Evolutionary conservation across 35 echinoderm and acorn worm species (phyloP).

Genomic region (Chiridota heheva): DNA sequence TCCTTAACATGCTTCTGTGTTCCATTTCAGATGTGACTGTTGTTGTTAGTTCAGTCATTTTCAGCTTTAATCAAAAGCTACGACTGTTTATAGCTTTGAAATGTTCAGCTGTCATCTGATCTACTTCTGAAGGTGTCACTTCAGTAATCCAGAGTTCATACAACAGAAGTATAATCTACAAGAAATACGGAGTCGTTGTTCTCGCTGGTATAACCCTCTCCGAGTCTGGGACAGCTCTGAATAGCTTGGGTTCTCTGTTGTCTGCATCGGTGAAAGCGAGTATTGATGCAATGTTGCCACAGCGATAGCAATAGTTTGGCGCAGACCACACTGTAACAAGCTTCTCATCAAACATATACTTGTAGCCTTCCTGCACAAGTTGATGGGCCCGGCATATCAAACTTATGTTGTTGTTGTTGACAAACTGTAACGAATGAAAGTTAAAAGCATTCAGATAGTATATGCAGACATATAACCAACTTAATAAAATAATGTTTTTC

Average conservation of each 20-base stretch:
- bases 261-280: conserved; percentile 81
- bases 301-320: conserved; percentile 97
- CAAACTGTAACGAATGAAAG: conserved; percentile 70
- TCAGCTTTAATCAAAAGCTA: too few species aligned
- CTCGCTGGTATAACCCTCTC: conserved; percentile 90
- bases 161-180: too few species aligned
- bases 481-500: too few species aligned
- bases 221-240: conserved; percentile 85
- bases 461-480: too few species aligned
- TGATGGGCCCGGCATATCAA: conserved; percentile 97
- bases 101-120: too few species aligned
- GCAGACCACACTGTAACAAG: conserved; percentile 96
- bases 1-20: too few species aligned
- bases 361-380: conserved; percentile 97
- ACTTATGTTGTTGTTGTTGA: conserved; percentile 95
- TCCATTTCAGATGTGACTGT: too few species aligned
- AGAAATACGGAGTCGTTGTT: conserved; percentile 96
- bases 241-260: conserved; percentile 86
- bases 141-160: too few species aligned
- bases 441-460: too few species aligned
- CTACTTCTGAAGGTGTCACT: too few species aligned
- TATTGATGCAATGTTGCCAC: conserved; percentile 97
- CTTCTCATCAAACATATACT: conserved; percentile 99
- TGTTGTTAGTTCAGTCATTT: too few species aligned
- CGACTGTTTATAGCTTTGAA: too few species aligned